Percentiles rank a stretch among this genome's conserved stretches.
phyloP scores from a whole-genome alignment of 2,113 vertebrate genomes.

The Pipra filicauda region DNA sequence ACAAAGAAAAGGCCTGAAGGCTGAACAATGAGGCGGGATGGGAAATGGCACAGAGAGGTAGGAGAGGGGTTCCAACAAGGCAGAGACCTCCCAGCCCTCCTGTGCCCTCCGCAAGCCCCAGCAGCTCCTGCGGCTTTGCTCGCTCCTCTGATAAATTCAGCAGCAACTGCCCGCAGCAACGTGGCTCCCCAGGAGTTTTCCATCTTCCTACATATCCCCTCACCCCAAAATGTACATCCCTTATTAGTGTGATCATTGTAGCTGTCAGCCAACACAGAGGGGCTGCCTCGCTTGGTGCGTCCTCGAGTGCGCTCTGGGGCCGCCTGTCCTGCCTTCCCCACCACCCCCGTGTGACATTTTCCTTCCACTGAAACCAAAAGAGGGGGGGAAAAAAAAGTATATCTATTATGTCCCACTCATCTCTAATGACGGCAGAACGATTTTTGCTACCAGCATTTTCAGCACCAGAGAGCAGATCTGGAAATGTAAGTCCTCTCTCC shows the following conservation, averaged over 20 bases:
- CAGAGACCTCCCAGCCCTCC: neutral
- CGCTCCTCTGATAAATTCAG: neutral
- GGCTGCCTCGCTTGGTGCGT: neutral
- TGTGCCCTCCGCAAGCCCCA: neutral
- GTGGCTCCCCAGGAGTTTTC: neutral
- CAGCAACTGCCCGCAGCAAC: neutral
- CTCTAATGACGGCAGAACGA: neutral
- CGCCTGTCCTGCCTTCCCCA: neutral
- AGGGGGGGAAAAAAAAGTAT: neutral
- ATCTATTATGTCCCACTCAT: neutral
- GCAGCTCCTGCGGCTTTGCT: neutral
- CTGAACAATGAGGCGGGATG: neutral
- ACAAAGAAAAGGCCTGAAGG: fast-evolving
- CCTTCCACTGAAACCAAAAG: neutral
- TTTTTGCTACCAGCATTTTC: neutral
- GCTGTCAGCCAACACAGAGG: neutral
- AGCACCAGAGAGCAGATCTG: neutral
- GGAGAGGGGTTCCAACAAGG: neutral
- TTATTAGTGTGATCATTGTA: neutral
- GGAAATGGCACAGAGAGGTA: neutral
- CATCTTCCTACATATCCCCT: neutral
- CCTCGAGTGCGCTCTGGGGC: neutral
- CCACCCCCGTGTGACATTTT: neutral
- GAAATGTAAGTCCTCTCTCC: neutral
- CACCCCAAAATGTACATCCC: neutral